Conservation (phyloP, 2,888 invertebrate species). For the Cheilosia grossa region DNA sequence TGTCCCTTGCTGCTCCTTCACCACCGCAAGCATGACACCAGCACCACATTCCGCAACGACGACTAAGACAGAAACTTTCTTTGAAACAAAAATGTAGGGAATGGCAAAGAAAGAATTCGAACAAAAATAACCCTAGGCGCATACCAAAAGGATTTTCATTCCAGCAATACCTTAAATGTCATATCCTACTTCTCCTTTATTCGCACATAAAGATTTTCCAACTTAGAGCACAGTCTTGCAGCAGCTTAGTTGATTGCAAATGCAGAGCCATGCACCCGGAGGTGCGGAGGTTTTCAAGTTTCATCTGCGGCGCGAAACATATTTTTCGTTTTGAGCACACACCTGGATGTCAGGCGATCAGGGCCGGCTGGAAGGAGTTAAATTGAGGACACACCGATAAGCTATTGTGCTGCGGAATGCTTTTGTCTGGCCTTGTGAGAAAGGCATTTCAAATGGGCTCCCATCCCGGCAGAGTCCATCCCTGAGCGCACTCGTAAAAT, state of each 20-base stretch:
- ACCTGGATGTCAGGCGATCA: constrained; percentile 21
- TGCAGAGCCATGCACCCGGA: constrained; percentile 3
- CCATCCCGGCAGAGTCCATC: not conserved
- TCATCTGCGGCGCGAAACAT: constrained; percentile 15
- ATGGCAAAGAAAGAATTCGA: constrained; percentile 15
- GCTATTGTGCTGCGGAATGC: not conserved
- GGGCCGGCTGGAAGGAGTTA: not conserved
- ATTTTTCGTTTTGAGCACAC: constrained; percentile 46
- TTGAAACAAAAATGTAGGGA: constrained; percentile 18
- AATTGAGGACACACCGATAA: not conserved
- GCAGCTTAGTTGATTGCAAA: constrained; percentile 28
- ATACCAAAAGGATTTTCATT: constrained; percentile 54
- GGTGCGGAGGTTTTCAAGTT: constrained; percentile 20
- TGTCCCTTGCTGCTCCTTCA: constrained; percentile 14
- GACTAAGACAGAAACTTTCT: constrained; percentile 22
- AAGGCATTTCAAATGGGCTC: not conserved
- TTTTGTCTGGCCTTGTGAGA: not conserved
- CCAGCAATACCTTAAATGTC: constrained; percentile 54
- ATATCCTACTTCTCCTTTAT: constrained; percentile 26
- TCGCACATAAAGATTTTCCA: not conserved
- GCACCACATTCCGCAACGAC: constrained; percentile 15
- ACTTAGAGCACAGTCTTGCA: constrained; percentile 15
- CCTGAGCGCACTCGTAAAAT: constrained; percentile 4
- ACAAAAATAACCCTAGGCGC: constrained; percentile 37
- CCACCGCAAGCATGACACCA: constrained; percentile 20